Percentiles rank a stretch among this genome's conserved stretches.
Conservation (phyloP, 2,888 invertebrate species). For the Sesamia inferens region DNA sequence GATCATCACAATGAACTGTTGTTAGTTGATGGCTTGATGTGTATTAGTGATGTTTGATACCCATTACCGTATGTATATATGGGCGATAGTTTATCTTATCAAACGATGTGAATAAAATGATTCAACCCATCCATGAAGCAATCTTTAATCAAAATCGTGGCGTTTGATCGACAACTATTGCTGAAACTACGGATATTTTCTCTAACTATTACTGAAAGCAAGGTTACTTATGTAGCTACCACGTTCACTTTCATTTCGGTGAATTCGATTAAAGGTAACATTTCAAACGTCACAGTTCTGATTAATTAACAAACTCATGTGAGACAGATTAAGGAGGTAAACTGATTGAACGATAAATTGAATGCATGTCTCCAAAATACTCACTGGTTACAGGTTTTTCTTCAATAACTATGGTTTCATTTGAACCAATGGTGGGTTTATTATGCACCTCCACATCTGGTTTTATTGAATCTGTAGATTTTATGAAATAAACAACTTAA, state of each 20-base stretch:
- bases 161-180: constrained; percentile 61
- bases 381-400: constrained; percentile 86
- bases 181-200: constrained; percentile 44
- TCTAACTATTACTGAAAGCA: constrained; percentile 56
- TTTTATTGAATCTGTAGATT: constrained; percentile 87
- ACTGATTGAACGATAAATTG: constrained; percentile 73
- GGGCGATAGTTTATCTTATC: constrained; percentile 80
- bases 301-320: constrained; percentile 67
- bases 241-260: constrained; percentile 76
- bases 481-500: constrained; percentile 84
- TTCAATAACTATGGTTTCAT: constrained; percentile 82
- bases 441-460: constrained; percentile 85
- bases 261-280: constrained; percentile 60
- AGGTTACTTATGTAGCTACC: constrained; percentile 56
- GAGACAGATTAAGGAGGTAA: constrained; percentile 72
- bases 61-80: constrained; percentile 75
- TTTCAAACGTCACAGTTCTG: constrained; percentile 78
- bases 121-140: constrained; percentile 79
- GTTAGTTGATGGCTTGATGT: constrained; percentile 77
- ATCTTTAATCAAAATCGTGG: constrained; percentile 73
- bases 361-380: constrained; percentile 79
- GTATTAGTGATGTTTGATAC: constrained; percentile 76
- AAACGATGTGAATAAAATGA: constrained; percentile 75
- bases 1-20: constrained; percentile 78
- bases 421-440: constrained; percentile 82